These are phyloP conservation scores for Parauchenoglanis ngamensis DNA, from an alignment of 2,797 vertebrate species.

Conservation along the genomic window DNA sequence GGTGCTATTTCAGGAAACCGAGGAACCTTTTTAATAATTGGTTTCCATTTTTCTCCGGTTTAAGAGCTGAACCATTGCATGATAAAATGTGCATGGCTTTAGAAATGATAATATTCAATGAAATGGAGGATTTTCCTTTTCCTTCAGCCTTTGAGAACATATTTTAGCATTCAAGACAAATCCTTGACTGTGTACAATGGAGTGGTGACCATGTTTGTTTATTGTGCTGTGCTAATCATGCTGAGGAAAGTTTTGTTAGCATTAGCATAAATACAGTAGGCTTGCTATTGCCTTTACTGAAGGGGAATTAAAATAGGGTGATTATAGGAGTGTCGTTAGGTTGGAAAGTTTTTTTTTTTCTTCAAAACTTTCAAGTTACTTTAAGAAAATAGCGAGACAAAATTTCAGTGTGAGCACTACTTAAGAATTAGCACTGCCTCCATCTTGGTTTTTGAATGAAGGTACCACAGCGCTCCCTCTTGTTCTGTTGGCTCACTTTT, in stretches of 20 bases:
- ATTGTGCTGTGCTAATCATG: constrained; percentile 7
- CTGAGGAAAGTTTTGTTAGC: constrained; percentile 10
- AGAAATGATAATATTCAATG: background rate
- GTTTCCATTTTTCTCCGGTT: background rate
- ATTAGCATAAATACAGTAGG: constrained; percentile 8
- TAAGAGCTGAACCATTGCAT: background rate
- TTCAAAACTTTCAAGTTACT: background rate
- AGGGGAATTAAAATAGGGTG: background rate
- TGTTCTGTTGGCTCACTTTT: background rate
- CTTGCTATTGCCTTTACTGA: background rate
- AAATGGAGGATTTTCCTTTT: background rate
- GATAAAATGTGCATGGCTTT: background rate
- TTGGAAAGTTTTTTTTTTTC: background rate
- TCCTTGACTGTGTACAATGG: background rate
- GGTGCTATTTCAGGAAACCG: background rate
- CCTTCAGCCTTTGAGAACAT: background rate
- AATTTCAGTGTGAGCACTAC: background rate
- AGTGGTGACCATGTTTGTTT: background rate
- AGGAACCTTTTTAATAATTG: background rate
- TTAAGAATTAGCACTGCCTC: background rate
- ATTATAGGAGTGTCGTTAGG: background rate
- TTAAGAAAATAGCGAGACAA: background rate
- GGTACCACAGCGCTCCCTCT: background rate
- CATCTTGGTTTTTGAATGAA: background rate
- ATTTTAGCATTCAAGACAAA: background rate